Conservation (phyloP, 2,888 invertebrate species). For the Nycteola revayana region DNA sequence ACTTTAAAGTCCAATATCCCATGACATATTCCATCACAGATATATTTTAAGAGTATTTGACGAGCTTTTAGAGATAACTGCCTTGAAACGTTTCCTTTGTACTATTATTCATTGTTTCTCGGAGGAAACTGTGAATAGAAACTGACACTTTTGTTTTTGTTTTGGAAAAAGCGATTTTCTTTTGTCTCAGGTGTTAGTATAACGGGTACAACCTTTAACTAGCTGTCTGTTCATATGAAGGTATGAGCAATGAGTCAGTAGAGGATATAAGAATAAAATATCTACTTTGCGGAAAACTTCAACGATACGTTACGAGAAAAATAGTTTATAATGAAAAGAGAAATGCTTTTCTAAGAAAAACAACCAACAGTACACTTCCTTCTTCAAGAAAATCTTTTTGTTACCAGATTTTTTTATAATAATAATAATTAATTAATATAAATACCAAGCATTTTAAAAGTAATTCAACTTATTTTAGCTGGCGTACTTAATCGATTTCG, state of each 20-base stretch:
- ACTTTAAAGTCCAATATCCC: constrained; percentile 34
- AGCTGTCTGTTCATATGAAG: constrained; percentile 19
- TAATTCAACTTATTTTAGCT: too few species aligned
- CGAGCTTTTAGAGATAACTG: constrained; percentile 72
- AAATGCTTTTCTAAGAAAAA: not conserved
- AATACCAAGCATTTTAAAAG: too few species aligned
- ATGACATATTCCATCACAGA: constrained; percentile 36
- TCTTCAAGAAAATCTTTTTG: too few species aligned
- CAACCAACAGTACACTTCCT: too few species aligned
- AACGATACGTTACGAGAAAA: constrained; percentile 21
- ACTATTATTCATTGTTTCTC: constrained; percentile 68
- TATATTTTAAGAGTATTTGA: constrained; percentile 67
- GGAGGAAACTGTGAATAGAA: constrained; percentile 46
- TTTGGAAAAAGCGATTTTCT: constrained; percentile 42
- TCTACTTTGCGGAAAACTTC: constrained; percentile 12
- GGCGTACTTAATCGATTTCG: too few species aligned
- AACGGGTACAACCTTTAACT: constrained; percentile 26
- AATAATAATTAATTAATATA: too few species aligned
- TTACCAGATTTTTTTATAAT: too few species aligned
- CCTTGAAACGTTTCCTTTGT: constrained; percentile 69
- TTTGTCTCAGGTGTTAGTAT: constrained; percentile 39
- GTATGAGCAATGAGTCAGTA: constrained; percentile 26
- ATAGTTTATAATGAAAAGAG: constrained; percentile 27
- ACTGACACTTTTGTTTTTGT: constrained; percentile 51
- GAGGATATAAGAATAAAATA: constrained; percentile 31